Percentiles rank a stretch among this genome's conserved stretches.
Evolutionary conservation across 2,113 vertebrate species (phyloP).

Genomic region (Progne subis): DNA sequence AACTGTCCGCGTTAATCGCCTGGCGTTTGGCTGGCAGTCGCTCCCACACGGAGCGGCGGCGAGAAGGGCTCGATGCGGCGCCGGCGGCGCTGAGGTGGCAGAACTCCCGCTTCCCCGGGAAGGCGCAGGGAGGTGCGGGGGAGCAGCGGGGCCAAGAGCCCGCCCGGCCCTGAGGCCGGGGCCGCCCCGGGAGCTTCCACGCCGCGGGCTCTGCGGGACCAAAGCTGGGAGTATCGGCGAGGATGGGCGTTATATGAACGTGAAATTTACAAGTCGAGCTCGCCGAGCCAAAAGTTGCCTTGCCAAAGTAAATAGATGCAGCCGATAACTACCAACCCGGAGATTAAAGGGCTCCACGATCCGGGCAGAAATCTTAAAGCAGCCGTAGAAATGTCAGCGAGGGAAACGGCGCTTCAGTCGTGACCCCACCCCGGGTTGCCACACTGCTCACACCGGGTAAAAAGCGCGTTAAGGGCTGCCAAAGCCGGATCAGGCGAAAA

Average conservation of each 20-base stretch:
- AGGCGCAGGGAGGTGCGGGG: slow-evolving; percentile 24
- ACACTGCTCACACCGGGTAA: slow-evolving; percentile 35
- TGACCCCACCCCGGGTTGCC: neutral
- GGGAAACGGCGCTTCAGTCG: neutral
- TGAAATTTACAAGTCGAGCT: slow-evolving; percentile 70
- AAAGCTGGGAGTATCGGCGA: slow-evolving; percentile 9
- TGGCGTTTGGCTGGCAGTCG: slow-evolving; percentile 12
- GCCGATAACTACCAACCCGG: slow-evolving; percentile 67
- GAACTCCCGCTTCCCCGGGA: neutral
- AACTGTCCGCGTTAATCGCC: slow-evolving; percentile 23
- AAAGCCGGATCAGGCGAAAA: slow-evolving; percentile 31
- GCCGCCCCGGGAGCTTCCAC: neutral
- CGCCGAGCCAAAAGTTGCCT: slow-evolving; percentile 72
- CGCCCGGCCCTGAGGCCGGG: neutral
- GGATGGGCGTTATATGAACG: slow-evolving; percentile 64
- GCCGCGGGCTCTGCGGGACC: neutral
- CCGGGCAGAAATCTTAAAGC: slow-evolving; percentile 32
- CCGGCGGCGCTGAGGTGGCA: slow-evolving; percentile 14
- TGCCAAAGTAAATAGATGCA: slow-evolving; percentile 77
- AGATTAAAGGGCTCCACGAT: slow-evolving; percentile 55
- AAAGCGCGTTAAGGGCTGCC: slow-evolving; percentile 52
- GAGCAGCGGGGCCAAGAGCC: neutral
- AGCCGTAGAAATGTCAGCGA: neutral
- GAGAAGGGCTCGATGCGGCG: neutral
- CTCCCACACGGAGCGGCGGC: slow-evolving; percentile 17